These are phyloP conservation scores for Gisinianus flammeolus DNA, from an alignment of 2,888 invertebrate species.

Conservation along the genomic window DNA sequence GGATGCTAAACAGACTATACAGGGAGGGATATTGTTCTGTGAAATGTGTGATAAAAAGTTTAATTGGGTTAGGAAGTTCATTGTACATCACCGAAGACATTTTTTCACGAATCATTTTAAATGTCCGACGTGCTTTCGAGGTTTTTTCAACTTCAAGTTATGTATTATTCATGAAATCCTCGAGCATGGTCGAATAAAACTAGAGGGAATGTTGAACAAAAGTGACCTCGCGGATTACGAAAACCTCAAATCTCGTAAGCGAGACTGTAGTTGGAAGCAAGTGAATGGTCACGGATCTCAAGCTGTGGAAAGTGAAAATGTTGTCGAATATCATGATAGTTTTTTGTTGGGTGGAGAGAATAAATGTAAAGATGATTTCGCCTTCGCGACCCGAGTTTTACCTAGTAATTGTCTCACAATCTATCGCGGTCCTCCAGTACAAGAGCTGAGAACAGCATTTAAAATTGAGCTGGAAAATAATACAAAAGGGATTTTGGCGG, in stretches of 20 bases:
- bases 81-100: neutral
- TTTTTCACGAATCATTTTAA: neutral
- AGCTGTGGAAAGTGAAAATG: neutral
- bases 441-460: neutral
- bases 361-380: neutral
- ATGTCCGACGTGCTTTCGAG: neutral
- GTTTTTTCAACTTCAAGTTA: neutral
- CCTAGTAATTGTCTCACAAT: neutral
- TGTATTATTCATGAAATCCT: neutral
- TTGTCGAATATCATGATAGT: no score
- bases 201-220: no score
- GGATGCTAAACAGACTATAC: no score
- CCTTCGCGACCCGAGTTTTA: neutral
- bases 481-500: neutral
- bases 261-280: neutral
- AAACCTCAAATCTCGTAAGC: neutral
- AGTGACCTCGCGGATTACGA: no score
- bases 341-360: neutral
- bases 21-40: no score
- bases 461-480: neutral
- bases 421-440: neutral
- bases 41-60: neutral
- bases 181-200: neutral
- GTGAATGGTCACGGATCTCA: neutral
- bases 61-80: neutral